phyloP scores from a whole-genome alignment of 2,797 vertebrate genomes.

The Brachymystax lenok region DNA sequence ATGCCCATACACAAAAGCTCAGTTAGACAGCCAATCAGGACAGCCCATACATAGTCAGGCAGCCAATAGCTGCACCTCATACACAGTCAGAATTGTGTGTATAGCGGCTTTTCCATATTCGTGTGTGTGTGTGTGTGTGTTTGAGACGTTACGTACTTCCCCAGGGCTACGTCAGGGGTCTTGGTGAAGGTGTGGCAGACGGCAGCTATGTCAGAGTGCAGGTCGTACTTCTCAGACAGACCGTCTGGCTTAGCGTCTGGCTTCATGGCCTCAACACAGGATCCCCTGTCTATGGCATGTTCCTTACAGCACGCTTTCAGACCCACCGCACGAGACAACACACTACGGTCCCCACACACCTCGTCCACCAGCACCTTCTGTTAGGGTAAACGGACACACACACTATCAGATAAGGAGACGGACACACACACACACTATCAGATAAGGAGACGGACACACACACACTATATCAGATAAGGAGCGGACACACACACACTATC shows the following conservation, averaged over 20 bases:
- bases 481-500: too few relatives aligned
- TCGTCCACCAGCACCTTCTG: conserved; percentile 18
- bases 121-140: not conserved
- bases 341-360: not conserved
- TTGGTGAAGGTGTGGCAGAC: conserved; percentile 6
- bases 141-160: conserved; percentile 1
- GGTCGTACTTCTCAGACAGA: conserved; percentile 11
- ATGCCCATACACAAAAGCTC: not conserved
- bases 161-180: not conserved
- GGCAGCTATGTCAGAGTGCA: not conserved
- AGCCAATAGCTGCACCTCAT: not conserved
- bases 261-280: conserved; percentile 13
- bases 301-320: conserved; percentile 20
- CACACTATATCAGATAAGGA: not conserved
- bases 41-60: conserved; percentile 8
- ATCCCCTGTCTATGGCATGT: not conserved
- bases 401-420: not conserved
- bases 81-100: not conserved
- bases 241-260: conserved; percentile 3
- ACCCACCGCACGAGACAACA: not conserved
- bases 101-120: not conserved
- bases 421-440: not conserved
- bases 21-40: not conserved
- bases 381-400: not conserved
- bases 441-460: not conserved